These are phyloP conservation scores for Fragum sueziense DNA, from an alignment of 2,888 invertebrate genomes.

Conservation along the genomic window DNA sequence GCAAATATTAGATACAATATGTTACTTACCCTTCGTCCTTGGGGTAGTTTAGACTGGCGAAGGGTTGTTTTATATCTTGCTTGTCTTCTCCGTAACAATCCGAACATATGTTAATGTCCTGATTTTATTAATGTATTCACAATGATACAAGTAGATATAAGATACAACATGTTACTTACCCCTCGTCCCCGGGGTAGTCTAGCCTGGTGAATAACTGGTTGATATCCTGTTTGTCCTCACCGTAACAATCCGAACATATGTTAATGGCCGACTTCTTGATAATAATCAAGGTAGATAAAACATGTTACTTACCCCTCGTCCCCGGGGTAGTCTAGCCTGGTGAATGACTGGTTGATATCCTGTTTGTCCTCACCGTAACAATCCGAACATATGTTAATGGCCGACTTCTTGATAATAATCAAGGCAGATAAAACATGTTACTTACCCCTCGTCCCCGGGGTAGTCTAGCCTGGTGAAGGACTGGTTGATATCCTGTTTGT, in stretches of 20 bases:
- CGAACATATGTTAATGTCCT: constrained; percentile 44
- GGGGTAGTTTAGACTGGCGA: constrained; percentile 33
- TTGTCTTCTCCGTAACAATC: constrained; percentile 52
- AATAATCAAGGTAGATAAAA: constrained; percentile 43
- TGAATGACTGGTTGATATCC: constrained; percentile 48
- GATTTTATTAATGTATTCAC: constrained; percentile 43
- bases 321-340: constrained; percentile 29
- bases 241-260: constrained; percentile 56
- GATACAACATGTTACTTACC: constrained; percentile 47
- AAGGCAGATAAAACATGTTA: constrained; percentile 38
- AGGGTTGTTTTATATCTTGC: constrained; percentile 51
- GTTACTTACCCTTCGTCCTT: constrained; percentile 42
- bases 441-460: constrained; percentile 41
- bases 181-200: constrained; percentile 31
- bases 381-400: constrained; percentile 45
- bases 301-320: constrained; percentile 48
- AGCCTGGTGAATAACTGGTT: constrained; percentile 41
- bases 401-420: constrained; percentile 47
- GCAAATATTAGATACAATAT: constrained; percentile 33
- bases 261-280: constrained; percentile 43
- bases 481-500: constrained; percentile 50
- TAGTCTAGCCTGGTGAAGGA: constrained; percentile 42
- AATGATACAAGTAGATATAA: constrained; percentile 39
- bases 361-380: constrained; percentile 53
- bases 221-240: constrained; percentile 48